Evolutionary conservation across 2,888 invertebrate genomes (phyloP).

Genomic region (Hydriomena furcata): DNA sequence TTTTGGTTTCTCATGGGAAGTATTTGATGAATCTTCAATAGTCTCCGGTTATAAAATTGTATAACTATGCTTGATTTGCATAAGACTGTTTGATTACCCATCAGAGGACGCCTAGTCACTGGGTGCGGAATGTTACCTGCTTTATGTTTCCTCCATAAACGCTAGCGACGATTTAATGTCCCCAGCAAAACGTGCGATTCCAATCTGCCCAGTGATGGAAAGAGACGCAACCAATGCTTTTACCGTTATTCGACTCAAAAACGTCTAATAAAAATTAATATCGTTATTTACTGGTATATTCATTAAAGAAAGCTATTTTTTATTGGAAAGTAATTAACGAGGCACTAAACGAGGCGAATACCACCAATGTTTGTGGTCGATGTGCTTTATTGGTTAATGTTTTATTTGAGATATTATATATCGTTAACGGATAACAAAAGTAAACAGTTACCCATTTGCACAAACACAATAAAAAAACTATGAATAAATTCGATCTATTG

Average conservation of each 20-base stretch:
- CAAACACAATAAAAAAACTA: too few species aligned
- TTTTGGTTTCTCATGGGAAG: constrained; percentile 55
- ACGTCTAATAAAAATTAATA: constrained; percentile 65
- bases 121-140: constrained; percentile 63
- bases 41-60: constrained; percentile 63
- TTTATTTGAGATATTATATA: not conserved
- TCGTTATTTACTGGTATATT: constrained; percentile 59
- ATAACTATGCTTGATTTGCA: constrained; percentile 70
- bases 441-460: not conserved
- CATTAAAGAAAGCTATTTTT: constrained; percentile 52
- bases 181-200: constrained; percentile 56
- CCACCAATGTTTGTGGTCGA: constrained; percentile 27
- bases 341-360: constrained; percentile 43
- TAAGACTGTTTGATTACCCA: constrained; percentile 65
- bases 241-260: constrained; percentile 67
- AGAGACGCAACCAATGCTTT: constrained; percentile 49
- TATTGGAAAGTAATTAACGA: constrained; percentile 56
- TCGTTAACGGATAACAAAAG: not conserved
- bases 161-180: constrained; percentile 57
- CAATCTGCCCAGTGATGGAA: constrained; percentile 55
- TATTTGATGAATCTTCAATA: constrained; percentile 64
- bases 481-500: too few species aligned
- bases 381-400: constrained; percentile 10
- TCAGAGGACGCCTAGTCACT: constrained; percentile 53
- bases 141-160: constrained; percentile 64